Evolutionary conservation across 1,140 invertebrate genomes (phyloP), one percentile per base, ranked within the genome.

Genomic region (Drosophila grimshawi): DNA sequence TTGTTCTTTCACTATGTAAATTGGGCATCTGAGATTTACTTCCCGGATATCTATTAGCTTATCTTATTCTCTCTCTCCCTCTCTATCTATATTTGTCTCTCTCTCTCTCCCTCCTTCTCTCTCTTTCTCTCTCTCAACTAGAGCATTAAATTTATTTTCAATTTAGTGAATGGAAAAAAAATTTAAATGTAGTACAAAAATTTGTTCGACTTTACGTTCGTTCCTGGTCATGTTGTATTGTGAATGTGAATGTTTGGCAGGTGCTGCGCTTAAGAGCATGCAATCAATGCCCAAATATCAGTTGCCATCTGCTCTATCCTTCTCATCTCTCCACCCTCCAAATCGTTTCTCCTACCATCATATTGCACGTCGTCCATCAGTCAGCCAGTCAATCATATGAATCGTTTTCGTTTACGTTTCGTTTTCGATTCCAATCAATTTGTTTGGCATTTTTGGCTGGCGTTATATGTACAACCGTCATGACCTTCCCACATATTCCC

Each of bases 351-450:
- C 19, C 27, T 52, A 32, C 45, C 70, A 53, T 53, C 56, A 53
- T 67, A 60, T 66, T 49, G 74, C n/a, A 53, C 45, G 41, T 60
- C 80, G 78, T 76, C 81, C 80, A 61, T 78, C 82, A 81, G 81
- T 62, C 82, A 81, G 75, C 52, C 78, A 86, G 80, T 86, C 83
- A 88, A 88, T 88, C 83, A 88, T 88, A 89, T 79, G 85, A 88
- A 88, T 89, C 85, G 83, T 88, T 88, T 89, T 88, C 85, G 85
- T 88, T 88, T 89, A 81, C 85, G 80, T 88, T 88, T 80, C 83
- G 85, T 83, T 89, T 88, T 88, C 83, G 83, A 89, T 88, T 88
- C 83, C 83, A 88, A 88, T 88, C 83, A 88, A 88, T 88, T 88
- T 88, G 83, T 89, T 88, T 88, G 83, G 85, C 76, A 88, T 88